Percentiles rank a stretch among this genome's conserved stretches.
Conservation (phyloP, 2,888 invertebrate genomes). For the Machimus atricapillus region DNA sequence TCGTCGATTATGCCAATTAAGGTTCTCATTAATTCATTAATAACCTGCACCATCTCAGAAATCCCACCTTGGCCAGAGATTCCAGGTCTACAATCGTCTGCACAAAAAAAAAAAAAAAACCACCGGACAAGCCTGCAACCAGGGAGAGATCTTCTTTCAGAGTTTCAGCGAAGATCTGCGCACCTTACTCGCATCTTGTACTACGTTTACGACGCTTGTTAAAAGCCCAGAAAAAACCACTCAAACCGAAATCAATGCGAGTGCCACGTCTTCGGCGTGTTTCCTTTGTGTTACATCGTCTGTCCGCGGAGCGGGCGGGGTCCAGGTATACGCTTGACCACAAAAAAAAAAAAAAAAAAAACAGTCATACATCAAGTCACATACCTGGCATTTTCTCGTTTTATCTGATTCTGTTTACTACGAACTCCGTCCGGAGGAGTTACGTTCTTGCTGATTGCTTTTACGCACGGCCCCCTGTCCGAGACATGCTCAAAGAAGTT, state of each 20-base stretch:
- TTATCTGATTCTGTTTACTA: conserved; percentile 40
- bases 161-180: neutral
- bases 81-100: neutral
- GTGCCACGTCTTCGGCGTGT: neutral
- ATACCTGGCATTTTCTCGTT: conserved; percentile 34
- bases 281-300: conserved; percentile 18
- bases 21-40: neutral
- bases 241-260: conserved; percentile 24
- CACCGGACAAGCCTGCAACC: neutral
- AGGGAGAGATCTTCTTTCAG: neutral
- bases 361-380: conserved; percentile 24
- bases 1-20: neutral
- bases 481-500: neutral
- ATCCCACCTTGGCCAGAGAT: neutral
- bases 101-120: neutral
- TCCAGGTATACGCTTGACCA: neutral
- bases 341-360: neutral
- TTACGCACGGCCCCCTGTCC: conserved; percentile 9
- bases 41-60: neutral
- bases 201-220: conserved; percentile 27
- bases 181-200: conserved; percentile 18
- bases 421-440: conserved; percentile 11
- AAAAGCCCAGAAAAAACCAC: conserved; percentile 2
- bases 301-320: neutral
- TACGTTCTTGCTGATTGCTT: conserved; percentile 37